Conservation (phyloP, 2,888 invertebrate genomes). For the Drosophila parthenogenetica region DNA sequence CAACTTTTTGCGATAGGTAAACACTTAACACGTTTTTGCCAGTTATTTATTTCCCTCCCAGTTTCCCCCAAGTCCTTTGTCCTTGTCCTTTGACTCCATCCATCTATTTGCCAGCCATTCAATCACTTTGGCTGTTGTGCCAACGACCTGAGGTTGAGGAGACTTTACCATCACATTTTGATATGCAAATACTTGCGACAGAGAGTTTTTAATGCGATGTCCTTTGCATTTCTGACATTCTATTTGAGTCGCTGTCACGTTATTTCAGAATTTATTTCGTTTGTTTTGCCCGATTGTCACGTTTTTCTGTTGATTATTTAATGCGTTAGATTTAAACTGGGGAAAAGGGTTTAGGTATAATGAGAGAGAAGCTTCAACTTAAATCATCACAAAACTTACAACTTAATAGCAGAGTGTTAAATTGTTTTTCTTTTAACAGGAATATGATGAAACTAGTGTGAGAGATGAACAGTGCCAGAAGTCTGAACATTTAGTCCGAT, state of each 20-base stretch:
- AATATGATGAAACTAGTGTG: conserved; percentile 18
- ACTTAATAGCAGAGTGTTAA: neutral
- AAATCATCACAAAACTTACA: conserved; percentile 2
- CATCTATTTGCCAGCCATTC: conserved; percentile 68
- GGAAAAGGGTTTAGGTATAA: conserved; percentile 4
- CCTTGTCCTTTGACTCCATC: conserved; percentile 1
- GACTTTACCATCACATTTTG: conserved; percentile 36
- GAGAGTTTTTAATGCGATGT: conserved; percentile 47
- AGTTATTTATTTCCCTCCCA: conserved; percentile 66
- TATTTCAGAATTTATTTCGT: conserved; percentile 60
- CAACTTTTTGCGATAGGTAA: conserved; percentile 81
- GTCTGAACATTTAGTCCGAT: conserved; percentile 25
- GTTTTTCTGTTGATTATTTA: conserved; percentile 69
- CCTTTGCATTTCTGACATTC: conserved; percentile 44
- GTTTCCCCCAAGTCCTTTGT: neutral
- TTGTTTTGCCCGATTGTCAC: conserved; percentile 78
- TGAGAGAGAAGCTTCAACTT: conserved; percentile 12
- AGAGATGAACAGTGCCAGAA: neutral
- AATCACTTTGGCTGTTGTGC: conserved; percentile 58
- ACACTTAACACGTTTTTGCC: conserved; percentile 84
- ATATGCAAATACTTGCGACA: conserved; percentile 56
- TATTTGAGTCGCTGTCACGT: conserved; percentile 54
- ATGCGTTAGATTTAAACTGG: conserved; percentile 32
- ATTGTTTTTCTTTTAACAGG: conserved; percentile 10
- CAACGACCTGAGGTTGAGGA: conserved; percentile 20